Evolutionary conservation across 2,888 invertebrate genomes (phyloP).

Genomic region (Latrodectus hesperus): DNA sequence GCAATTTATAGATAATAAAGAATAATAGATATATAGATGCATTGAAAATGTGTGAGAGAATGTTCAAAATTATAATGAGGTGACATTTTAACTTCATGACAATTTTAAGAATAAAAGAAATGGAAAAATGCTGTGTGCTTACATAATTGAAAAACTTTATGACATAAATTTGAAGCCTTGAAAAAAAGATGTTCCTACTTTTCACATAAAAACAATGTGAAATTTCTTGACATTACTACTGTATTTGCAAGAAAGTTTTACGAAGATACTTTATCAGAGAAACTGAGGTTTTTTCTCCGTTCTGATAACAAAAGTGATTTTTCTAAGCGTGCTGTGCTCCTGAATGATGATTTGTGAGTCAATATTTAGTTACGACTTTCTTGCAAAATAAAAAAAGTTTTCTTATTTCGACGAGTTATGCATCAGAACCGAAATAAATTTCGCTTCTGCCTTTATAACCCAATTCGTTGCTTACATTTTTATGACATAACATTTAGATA

Average conservation of each 20-base stretch:
- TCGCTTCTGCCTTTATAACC: background rate
- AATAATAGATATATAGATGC: too few species aligned
- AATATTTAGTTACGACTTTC: conserved; percentile 14
- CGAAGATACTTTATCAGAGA: background rate
- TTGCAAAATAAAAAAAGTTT: background rate
- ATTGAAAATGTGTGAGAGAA: too few species aligned
- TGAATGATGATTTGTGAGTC: conserved; percentile 14
- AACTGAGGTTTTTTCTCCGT: background rate
- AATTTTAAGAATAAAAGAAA: too few species aligned
- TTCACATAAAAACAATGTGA: background rate
- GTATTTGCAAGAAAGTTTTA: conserved; percentile 2
- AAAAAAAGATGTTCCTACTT: background rate
- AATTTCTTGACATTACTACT: background rate
- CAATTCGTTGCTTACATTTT: background rate
- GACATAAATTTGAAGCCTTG: background rate
- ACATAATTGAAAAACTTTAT: background rate
- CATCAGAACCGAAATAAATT: background rate
- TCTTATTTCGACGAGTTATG: background rate
- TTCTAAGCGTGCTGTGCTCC: background rate
- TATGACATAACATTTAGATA: background rate
- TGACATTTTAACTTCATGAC: too few species aligned
- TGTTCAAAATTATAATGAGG: too few species aligned
- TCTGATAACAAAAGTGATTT: background rate
- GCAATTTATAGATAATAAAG: too few species aligned
- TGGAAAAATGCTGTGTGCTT: too few species aligned